These are phyloP conservation scores for Phyllotis vaccarum DNA, from an alignment of 2,797 vertebrate genomes.

Conservation along the genomic window DNA sequence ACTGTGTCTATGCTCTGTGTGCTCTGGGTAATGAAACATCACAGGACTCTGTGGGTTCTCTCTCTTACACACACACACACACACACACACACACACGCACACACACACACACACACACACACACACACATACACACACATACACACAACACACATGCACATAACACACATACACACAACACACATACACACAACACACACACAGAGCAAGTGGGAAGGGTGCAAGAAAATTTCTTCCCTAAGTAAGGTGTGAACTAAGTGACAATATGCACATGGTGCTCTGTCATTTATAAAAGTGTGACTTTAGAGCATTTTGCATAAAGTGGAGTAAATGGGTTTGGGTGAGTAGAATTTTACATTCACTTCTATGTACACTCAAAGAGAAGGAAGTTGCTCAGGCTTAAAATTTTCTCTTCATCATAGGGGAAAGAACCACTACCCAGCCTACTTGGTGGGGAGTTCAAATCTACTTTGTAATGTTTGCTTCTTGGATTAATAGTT, in stretches of 20 bases:
- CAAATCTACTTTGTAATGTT: background rate
- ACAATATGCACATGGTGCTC: background rate
- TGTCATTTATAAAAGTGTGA: background rate
- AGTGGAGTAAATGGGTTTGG: background rate
- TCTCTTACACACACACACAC: background rate
- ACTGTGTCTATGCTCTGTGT: background rate
- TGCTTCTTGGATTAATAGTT: background rate
- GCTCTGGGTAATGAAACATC: background rate
- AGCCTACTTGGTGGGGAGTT: background rate
- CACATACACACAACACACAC: background rate
- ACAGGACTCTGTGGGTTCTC: background rate
- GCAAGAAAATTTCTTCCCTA: background rate
- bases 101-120: no score
- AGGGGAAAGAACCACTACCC: background rate
- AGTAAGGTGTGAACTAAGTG: background rate
- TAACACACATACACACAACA: no score
- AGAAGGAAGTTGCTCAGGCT: background rate
- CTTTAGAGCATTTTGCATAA: background rate
- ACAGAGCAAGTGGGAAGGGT: background rate
- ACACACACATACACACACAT: background rate
- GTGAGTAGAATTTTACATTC: conserved; percentile 11
- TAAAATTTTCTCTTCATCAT: background rate
- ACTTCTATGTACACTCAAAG: background rate
- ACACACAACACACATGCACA: background rate
- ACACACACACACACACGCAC: background rate